Evolutionary conservation across 2,797 vertebrate genomes (phyloP), one percentile per base, ranked within the genome.

Genomic region (Sebastes itinus): DNA sequence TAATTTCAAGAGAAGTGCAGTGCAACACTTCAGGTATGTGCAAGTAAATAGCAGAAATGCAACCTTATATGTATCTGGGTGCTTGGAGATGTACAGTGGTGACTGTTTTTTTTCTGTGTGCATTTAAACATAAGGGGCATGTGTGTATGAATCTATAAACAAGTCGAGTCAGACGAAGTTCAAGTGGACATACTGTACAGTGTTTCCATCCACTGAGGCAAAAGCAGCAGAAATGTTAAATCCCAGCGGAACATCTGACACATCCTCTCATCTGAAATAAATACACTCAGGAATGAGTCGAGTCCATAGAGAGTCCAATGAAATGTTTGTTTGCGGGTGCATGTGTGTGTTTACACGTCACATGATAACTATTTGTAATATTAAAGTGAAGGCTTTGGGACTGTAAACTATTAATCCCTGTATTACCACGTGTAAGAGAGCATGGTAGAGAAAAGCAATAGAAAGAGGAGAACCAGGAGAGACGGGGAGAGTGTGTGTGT

Each of bases 191-290:
- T 12, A 23, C 74, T 35, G 65, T 59, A 14, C 69, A 49, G 12
- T 65, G 12, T 79, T 77, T 87, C 75, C 83, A 75, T 64, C 65
- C 77, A 32, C 42, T n/a, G 78, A 73, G 85, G 77, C 52, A 70
- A 76, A 89, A 84, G 77, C 64, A 87, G 62, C 78, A 87, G 73
- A 84, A 87, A 84, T 72, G 66, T 87, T 84, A 83, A 89, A 88
- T 91, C 91, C 85, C 49, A 49, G 77, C 58, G 86, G 90, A 91
- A 92, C 77, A 83, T 93, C 83, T 90, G 86, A 92, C 72, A 78
- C 52, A 12, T 85, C 28, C 69, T 75, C 58, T 61, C 71, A 35
- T 82, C 63, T 54, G 60, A 78, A 84, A 67, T 77, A 85, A 88
- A 72, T 72, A 28, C 28, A 33, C 22, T 25, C 63, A 68, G 38